A percentile compares a stretch with the other conserved stretches of the same genome.
Conservation (phyloP, 2,888 invertebrate species). For the Hyposoter didymator region DNA sequence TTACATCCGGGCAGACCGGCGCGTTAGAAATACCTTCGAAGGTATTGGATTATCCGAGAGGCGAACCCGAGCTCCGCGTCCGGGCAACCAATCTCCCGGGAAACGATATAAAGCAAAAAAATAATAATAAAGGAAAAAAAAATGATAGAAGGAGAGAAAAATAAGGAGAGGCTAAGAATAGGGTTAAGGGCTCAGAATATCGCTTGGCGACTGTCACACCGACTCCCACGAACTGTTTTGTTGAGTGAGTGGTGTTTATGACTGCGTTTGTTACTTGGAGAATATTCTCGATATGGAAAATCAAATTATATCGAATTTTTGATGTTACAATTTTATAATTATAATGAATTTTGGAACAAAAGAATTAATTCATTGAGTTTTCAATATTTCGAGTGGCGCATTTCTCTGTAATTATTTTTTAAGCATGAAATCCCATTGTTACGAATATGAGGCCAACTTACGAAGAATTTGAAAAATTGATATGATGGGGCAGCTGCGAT, state of each 20-base stretch:
- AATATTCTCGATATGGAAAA: not conserved
- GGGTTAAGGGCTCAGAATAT: constrained; percentile 11
- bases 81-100: constrained; percentile 74
- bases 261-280: not conserved
- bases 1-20: constrained; percentile 50
- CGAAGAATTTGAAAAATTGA: not conserved
- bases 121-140: constrained; percentile 61
- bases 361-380: not conserved
- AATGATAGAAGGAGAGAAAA: constrained; percentile 61
- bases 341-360: not conserved
- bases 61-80: constrained; percentile 58
- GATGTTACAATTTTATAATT: not conserved
- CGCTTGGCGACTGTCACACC: constrained; percentile 62
- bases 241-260: not conserved
- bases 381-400: not conserved
- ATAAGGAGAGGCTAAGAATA: constrained; percentile 19
- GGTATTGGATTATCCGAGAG: constrained; percentile 60
- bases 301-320: not conserved
- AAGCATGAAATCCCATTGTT: not conserved
- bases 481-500: not conserved
- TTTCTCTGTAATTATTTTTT: not conserved
- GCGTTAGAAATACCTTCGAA: constrained; percentile 62
- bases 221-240: constrained; percentile 53
- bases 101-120: constrained; percentile 73
- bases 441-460: not conserved